Conservation (phyloP, 2,113 vertebrate genomes). For the Cacatua alba region DNA sequence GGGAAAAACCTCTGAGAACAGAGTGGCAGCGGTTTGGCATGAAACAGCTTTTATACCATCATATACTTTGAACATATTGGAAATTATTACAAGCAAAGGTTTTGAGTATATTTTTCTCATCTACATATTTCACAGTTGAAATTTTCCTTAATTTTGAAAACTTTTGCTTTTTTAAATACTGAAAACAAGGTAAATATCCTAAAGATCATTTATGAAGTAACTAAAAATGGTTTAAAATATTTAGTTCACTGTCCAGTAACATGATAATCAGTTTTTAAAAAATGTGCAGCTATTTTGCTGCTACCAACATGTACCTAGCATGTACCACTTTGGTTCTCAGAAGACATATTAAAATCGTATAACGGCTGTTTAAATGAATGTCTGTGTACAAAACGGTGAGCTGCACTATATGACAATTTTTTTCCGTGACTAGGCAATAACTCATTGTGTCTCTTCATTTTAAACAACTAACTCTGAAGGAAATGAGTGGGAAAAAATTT, state of each 20-base stretch:
- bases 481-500: constrained; percentile 27
- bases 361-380: constrained; percentile 11
- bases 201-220: neutral
- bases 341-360: constrained; percentile 13
- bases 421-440: neutral
- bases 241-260: neutral
- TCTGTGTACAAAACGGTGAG: constrained; percentile 8
- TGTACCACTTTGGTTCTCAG: neutral
- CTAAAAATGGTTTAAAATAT: neutral
- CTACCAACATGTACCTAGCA: neutral
- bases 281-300: neutral
- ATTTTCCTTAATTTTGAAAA: neutral
- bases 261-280: neutral
- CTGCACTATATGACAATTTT: neutral
- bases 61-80: neutral
- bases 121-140: neutral
- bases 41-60: neutral
- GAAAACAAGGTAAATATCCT: neutral
- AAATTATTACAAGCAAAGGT: neutral
- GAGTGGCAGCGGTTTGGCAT: rapidly evolving
- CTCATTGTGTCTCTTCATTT: neutral
- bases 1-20: neutral
- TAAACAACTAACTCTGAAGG: constrained; percentile 35
- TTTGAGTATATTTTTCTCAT: neutral
- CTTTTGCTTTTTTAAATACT: neutral